phyloP scores from a whole-genome alignment of 2,113 vertebrate genomes.

The Pelodiscus sinensis region DNA sequence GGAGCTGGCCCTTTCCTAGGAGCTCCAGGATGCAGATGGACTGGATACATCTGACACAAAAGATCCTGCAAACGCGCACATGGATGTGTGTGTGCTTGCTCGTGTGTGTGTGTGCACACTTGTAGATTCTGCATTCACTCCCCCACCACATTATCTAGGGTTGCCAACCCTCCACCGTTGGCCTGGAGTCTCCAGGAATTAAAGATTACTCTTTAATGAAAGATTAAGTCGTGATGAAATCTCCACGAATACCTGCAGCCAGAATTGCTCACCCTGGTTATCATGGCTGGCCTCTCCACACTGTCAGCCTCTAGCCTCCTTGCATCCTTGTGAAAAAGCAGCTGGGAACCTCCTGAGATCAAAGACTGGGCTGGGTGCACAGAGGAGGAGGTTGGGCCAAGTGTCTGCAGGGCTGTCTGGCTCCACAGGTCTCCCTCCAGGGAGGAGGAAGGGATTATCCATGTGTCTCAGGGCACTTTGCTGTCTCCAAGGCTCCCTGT shows the following conservation, averaged over 20 bases:
- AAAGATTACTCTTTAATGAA: too few species aligned
- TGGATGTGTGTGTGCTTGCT: too few species aligned
- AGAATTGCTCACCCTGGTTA: not conserved
- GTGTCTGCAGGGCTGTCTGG: accelerated
- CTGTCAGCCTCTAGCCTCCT: not conserved
- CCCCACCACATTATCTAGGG: not conserved
- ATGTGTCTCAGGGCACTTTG: not conserved
- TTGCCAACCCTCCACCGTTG: too few species aligned
- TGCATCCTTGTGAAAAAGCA: not conserved
- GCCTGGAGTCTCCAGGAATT: too few species aligned
- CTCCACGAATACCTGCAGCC: too few species aligned
- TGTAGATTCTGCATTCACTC: not conserved
- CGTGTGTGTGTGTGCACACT: too few species aligned
- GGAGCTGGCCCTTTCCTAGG: not conserved
- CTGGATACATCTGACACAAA: too few species aligned
- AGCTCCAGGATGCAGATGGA: not conserved
- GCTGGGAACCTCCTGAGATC: accelerated
- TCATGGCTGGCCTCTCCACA: accelerated
- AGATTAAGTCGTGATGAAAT: too few species aligned
- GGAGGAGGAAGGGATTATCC: not conserved
- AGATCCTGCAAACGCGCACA: too few species aligned
- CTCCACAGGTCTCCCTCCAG: not conserved
- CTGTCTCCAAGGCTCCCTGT: not conserved
- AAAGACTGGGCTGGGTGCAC: accelerated
- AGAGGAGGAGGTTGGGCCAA: not conserved